Conservation (phyloP, 2,888 invertebrate genomes). For the Chloromyia formosa region DNA sequence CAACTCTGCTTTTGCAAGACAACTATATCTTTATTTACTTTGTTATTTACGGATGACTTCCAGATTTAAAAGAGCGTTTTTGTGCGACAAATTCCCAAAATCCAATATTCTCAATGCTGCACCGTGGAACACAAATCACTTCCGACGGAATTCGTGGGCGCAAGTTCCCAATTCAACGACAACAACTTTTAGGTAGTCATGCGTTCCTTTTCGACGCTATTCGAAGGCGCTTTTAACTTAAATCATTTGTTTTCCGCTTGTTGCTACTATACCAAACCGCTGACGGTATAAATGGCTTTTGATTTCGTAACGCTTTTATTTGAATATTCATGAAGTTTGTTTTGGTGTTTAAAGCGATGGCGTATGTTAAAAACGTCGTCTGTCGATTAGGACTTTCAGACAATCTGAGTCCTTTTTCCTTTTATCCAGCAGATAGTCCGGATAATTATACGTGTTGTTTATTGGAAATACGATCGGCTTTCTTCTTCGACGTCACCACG, state of each 20-base stretch:
- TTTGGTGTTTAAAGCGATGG: slow-evolving; percentile 43
- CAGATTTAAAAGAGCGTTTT: slow-evolving; percentile 27
- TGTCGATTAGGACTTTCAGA: too few species aligned
- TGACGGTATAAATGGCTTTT: slow-evolving; percentile 50
- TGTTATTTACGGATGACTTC: not conserved
- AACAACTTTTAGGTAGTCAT: slow-evolving; percentile 5
- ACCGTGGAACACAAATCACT: not conserved
- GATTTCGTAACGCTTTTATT: slow-evolving; percentile 57
- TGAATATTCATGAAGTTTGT: slow-evolving; percentile 63
- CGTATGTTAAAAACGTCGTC: not conserved
- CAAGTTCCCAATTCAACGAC: slow-evolving; percentile 24
- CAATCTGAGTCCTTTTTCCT: too few species aligned
- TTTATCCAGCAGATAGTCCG: too few species aligned
- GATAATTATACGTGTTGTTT: too few species aligned
- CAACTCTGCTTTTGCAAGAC: not conserved
- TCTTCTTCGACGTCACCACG: not conserved
- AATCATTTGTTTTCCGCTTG: slow-evolving; percentile 45
- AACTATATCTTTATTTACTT: not conserved
- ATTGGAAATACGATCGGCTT: too few species aligned
- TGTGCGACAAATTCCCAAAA: not conserved
- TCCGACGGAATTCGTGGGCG: not conserved
- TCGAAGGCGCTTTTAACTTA: slow-evolving; percentile 40
- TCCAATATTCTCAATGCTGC: slow-evolving; percentile 6
- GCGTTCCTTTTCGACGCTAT: slow-evolving; percentile 29
- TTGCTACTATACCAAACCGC: slow-evolving; percentile 44